phyloP scores from a whole-genome alignment of 2,888 invertebrate genomes.

The Carcina quercana region DNA sequence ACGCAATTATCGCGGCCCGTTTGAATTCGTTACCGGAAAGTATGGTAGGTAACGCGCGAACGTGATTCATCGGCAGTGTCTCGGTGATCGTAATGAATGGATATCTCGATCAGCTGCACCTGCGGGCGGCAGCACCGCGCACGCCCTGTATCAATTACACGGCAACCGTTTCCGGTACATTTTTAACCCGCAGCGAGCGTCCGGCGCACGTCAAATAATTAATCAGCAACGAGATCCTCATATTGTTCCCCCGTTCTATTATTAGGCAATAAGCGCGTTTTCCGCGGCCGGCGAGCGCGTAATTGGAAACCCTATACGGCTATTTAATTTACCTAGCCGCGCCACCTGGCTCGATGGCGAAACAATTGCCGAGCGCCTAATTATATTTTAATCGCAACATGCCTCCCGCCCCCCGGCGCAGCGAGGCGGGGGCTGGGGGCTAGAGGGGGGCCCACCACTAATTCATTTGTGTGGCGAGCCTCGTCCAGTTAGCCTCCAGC shows the following conservation, averaged over 20 bases:
- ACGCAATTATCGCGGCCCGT: conserved; percentile 68
- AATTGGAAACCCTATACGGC: conserved; percentile 66
- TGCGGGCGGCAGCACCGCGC: conserved; percentile 23
- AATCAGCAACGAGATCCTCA: conserved; percentile 53
- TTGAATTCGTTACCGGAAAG: conserved; percentile 69
- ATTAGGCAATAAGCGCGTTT: conserved; percentile 62
- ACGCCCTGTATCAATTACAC: conserved; percentile 31
- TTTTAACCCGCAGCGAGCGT: conserved; percentile 35
- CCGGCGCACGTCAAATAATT: conserved; percentile 38
- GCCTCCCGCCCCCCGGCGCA: conserved; percentile 35
- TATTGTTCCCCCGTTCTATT: conserved; percentile 52
- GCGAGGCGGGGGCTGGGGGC: conserved; percentile 12
- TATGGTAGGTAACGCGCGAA: conserved; percentile 39
- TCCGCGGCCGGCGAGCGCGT: conserved; percentile 47
- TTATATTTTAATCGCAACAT: conserved; percentile 72
- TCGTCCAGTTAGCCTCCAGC: conserved; percentile 47
- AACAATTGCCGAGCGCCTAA: conserved; percentile 71
- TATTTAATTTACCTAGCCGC: conserved; percentile 68
- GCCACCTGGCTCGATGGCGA: conserved; percentile 69
- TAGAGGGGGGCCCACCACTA: conserved; percentile 43
- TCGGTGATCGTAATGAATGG: conserved; percentile 61
- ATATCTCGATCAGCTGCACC: conserved; percentile 58
- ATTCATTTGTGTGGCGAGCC: conserved; percentile 63
- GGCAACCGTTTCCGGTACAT: conserved; percentile 31
- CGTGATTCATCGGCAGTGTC: conserved; percentile 62